phyloP scores from a whole-genome alignment of 2,888 invertebrate species.

The Drosophila quinaria region DNA sequence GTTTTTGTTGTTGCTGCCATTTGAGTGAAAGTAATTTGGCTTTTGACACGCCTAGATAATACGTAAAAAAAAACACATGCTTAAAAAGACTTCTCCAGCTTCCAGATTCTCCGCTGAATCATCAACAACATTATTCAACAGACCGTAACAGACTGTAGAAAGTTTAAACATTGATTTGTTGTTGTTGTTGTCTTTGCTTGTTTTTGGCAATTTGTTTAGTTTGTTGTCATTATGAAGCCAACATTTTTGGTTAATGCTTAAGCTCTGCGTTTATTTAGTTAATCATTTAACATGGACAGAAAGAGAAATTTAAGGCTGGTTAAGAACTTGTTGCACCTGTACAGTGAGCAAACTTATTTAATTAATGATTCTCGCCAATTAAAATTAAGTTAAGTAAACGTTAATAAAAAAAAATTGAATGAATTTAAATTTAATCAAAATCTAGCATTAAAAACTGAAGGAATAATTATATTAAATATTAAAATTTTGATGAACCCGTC shows the following conservation, averaged over 20 bases:
- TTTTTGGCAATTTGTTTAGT: slow-evolving; percentile 38
- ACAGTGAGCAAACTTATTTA: neutral
- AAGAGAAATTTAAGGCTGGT: slow-evolving; percentile 37
- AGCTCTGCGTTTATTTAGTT: slow-evolving; percentile 54
- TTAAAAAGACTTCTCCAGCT: slow-evolving; percentile 26
- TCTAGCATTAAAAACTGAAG: too few species aligned
- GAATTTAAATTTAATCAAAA: neutral
- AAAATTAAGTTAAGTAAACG: neutral
- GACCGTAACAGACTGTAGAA: slow-evolving; percentile 47
- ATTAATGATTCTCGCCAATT: neutral
- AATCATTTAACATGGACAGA: slow-evolving; percentile 57
- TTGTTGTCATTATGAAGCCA: slow-evolving; percentile 36
- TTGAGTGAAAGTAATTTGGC: slow-evolving; percentile 72
- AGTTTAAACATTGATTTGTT: slow-evolving; percentile 58
- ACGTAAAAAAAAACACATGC: slow-evolving; percentile 8
- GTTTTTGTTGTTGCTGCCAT: slow-evolving; percentile 25
- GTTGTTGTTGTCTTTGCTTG: slow-evolving; percentile 19
- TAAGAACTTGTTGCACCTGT: slow-evolving; percentile 32
- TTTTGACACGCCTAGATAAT: slow-evolving; percentile 51
- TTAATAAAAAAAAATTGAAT: neutral
- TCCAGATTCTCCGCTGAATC: slow-evolving; percentile 54
- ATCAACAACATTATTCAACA: slow-evolving; percentile 22
- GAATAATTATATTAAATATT: too few species aligned
- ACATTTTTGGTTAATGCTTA: slow-evolving; percentile 40
- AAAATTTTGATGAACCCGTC: too few species aligned